phyloP scores from a whole-genome alignment of 2,888 invertebrate species.

The Lydus trimaculatus region DNA sequence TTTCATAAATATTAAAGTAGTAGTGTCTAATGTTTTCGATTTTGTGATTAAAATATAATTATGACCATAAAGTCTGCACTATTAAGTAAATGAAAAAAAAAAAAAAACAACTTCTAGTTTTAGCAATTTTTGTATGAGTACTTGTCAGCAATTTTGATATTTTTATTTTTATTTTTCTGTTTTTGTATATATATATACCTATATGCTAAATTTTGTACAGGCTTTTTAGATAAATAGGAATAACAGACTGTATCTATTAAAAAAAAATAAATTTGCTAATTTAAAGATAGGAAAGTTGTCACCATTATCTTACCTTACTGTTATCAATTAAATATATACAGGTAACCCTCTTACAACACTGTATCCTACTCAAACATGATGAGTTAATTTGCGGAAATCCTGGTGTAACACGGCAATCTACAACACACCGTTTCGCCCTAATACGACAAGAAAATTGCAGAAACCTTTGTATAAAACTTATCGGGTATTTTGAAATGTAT shows the following conservation, averaged over 20 bases:
- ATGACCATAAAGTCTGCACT: slow-evolving; percentile 44
- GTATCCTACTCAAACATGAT: too few relatives aligned
- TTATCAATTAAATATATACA: background rate
- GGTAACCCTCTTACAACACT: too few relatives aligned
- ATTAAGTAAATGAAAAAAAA: slow-evolving; percentile 22
- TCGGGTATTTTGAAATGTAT: too few relatives aligned
- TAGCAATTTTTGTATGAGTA: slow-evolving; percentile 45
- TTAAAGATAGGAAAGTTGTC: slow-evolving; percentile 35
- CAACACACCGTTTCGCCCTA: too few relatives aligned
- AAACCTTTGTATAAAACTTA: too few relatives aligned
- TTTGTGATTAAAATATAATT: slow-evolving; percentile 44
- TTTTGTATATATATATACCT: slow-evolving; percentile 56
- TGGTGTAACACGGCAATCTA: too few relatives aligned
- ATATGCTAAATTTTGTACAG: slow-evolving; percentile 58
- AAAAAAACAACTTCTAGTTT: slow-evolving; percentile 29
- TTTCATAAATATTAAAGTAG: slow-evolving; percentile 31
- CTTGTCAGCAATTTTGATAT: slow-evolving; percentile 51
- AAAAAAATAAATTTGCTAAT: slow-evolving; percentile 58
- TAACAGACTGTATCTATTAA: slow-evolving; percentile 60
- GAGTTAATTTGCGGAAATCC: too few relatives aligned
- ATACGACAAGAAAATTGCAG: too few relatives aligned
- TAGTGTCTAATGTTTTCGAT: slow-evolving; percentile 29
- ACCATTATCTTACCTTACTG: background rate
- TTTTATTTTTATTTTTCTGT: slow-evolving; percentile 26
- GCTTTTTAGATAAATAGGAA: slow-evolving; percentile 58